Evolutionary conservation across 2,888 invertebrate species (phyloP).

Genomic region (Sinotaia quadrata): DNA sequence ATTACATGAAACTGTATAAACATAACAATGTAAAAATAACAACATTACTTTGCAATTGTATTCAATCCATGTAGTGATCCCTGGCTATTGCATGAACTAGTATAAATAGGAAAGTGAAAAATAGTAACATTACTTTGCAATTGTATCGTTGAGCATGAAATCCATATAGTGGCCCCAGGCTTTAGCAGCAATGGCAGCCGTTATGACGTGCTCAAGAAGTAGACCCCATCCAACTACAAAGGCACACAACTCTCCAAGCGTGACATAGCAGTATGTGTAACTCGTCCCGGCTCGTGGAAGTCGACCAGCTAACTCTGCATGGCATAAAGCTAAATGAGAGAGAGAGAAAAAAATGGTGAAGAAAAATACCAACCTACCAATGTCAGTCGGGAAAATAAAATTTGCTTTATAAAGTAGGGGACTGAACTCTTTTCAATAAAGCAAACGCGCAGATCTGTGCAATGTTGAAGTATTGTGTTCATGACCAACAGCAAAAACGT

Average conservation of each 20-base stretch:
- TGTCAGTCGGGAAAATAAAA: no score
- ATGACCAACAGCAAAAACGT: no score
- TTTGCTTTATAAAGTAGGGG: background rate
- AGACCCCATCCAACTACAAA: slow-evolving; percentile 69
- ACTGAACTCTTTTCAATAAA: background rate
- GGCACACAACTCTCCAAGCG: slow-evolving; percentile 66
- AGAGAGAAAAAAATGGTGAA: background rate
- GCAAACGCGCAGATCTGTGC: background rate
- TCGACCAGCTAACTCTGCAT: slow-evolving; percentile 64
- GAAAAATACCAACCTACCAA: no score
- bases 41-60: no score
- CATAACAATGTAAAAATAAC: no score
- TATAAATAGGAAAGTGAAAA: background rate
- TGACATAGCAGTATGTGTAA: slow-evolving; percentile 66
- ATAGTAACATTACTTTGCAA: background rate
- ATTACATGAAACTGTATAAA: no score
- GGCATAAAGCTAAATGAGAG: slow-evolving; percentile 59
- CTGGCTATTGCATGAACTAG: no score
- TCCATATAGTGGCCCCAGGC: slow-evolving; percentile 68
- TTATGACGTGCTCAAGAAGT: slow-evolving; percentile 63
- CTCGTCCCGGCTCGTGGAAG: slow-evolving; percentile 65
- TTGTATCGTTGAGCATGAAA: slow-evolving; percentile 62
- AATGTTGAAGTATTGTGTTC: no score
- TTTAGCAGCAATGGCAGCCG: slow-evolving; percentile 64
- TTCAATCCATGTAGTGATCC: no score